A percentile compares a stretch with the other conserved stretches of the same genome.
Evolutionary conservation across 2,113 vertebrate genomes (phyloP).

Genomic region (Mellivora capensis): DNA sequence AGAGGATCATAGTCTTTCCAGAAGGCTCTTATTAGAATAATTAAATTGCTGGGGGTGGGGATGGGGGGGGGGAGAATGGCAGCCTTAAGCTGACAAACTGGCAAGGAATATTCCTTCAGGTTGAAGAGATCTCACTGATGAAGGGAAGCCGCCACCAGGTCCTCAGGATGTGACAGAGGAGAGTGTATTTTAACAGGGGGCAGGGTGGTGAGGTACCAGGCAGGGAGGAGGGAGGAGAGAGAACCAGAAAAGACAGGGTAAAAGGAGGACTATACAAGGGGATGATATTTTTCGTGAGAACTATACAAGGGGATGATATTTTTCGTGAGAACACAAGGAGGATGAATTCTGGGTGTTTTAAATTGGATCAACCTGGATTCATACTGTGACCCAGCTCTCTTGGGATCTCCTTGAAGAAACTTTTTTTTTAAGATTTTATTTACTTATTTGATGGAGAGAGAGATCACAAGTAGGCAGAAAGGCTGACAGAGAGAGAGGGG

Average conservation of each 20-base stretch:
- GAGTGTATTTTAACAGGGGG: neutral
- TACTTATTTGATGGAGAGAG: too few species aligned
- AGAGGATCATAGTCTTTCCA: neutral
- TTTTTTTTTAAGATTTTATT: neutral
- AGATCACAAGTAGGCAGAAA: too few species aligned
- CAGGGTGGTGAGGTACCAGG: neutral
- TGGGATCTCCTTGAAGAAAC: neutral
- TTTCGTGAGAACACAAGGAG: neutral
- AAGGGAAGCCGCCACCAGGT: neutral
- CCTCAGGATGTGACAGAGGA: neutral
- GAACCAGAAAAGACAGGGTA: neutral
- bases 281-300: neutral
- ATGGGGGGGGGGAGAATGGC: neutral
- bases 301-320: neutral
- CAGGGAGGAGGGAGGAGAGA: neutral
- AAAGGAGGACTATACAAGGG: neutral
- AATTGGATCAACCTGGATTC: neutral
- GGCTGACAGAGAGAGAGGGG: too few species aligned
- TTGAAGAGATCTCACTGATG: neutral
- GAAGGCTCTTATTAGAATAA: constrained; percentile 17
- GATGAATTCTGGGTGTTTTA: neutral
- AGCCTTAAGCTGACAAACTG: neutral
- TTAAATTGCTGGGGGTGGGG: neutral
- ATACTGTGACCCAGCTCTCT: neutral
- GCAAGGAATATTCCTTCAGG: neutral